A percentile compares a stretch with the other conserved stretches of the same genome.
phyloP scores from a whole-genome alignment of 2,888 invertebrate species.

The Stenodema calcarata region DNA sequence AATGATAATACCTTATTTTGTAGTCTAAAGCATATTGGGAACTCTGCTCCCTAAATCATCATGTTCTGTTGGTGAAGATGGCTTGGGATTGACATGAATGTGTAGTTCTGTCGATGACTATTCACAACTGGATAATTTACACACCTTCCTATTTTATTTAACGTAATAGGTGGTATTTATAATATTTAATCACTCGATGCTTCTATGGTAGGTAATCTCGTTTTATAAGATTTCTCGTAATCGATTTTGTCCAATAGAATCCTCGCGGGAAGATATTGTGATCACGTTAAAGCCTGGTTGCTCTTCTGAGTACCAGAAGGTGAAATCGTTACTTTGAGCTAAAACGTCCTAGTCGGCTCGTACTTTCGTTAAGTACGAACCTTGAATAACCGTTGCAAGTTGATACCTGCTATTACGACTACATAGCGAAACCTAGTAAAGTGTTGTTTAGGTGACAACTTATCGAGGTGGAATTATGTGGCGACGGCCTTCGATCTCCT shows the following conservation, averaged over 20 bases:
- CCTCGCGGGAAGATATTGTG: neutral
- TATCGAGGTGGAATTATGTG: neutral
- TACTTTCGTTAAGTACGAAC: neutral
- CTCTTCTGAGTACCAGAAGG: too few species aligned
- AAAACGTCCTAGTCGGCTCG: neutral
- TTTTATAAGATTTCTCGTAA: too few species aligned
- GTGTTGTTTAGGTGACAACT: neutral
- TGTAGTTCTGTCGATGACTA: neutral
- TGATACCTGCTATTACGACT: neutral
- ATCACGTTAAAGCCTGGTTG: too few species aligned
- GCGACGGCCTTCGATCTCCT: constrained; percentile 38
- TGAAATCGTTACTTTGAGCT: too few species aligned
- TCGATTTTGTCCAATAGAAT: neutral
- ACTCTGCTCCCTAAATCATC: too few species aligned
- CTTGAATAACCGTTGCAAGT: neutral
- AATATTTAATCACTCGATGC: neutral
- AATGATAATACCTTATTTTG: too few species aligned
- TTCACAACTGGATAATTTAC: neutral
- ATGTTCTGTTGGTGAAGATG: too few species aligned
- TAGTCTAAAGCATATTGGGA: too few species aligned
- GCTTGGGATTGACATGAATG: too few species aligned
- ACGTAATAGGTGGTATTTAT: neutral
- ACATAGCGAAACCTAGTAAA: too few species aligned
- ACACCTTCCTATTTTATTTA: neutral
- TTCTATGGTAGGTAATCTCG: neutral